Conservation (phyloP, 2,797 vertebrate species). For the Takifugu rubripes region DNA sequence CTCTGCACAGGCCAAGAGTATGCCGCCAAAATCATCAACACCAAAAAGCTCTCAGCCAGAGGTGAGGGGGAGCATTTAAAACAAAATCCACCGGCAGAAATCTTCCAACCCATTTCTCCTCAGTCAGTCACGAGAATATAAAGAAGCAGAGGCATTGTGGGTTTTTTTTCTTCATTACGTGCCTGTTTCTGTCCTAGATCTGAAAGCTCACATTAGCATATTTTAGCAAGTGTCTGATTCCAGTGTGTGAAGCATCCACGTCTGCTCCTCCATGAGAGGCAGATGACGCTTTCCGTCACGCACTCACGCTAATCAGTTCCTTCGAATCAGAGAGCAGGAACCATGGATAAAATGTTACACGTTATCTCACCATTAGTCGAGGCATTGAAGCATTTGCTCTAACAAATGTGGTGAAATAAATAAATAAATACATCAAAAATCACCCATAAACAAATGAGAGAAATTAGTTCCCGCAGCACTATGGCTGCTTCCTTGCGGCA, state of each 20-base stretch:
- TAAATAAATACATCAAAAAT: too few species aligned
- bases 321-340: background rate
- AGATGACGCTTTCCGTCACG: constrained; percentile 30
- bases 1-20: constrained; percentile 93
- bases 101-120: background rate
- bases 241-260: constrained; percentile 35
- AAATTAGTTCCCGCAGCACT: too few species aligned
- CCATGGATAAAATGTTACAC: background rate
- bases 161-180: constrained; percentile 23
- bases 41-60: constrained; percentile 96
- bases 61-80: constrained; percentile 71
- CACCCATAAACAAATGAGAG: too few species aligned
- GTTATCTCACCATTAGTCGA: too few species aligned
- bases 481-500: too few species aligned
- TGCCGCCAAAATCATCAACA: constrained; percentile 98
- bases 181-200: constrained; percentile 42
- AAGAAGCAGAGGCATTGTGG: constrained; percentile 22
- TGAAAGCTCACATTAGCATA: constrained; percentile 50
- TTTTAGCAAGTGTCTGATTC: constrained; percentile 49
- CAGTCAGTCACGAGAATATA: background rate
- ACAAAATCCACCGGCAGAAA: too few species aligned
- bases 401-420: too few species aligned
- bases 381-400: too few species aligned
- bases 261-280: constrained; percentile 40
- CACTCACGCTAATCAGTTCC: constrained; percentile 5